Base-by-base conservation (phyloP, 2,888 invertebrate species). In the Lochmaea capreae region DNA sequence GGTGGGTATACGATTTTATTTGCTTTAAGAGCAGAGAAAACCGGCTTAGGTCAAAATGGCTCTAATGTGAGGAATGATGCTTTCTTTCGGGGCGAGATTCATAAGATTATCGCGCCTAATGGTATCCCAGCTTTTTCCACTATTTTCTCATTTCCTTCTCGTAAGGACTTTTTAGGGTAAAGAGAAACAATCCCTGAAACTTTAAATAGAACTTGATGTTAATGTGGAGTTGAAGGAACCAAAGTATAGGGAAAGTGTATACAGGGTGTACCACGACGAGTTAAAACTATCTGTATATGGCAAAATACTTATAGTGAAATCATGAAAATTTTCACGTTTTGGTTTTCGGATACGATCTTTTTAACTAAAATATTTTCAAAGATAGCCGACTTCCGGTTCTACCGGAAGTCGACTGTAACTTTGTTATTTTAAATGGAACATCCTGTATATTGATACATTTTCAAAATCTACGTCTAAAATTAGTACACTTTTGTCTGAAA, bases 81-180 rank as follows among this genome's bases (percentile, higher is more conserved):
- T 42, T 59, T 58, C 18, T 67, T 67, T 58, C n/a, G 61, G 33
- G 61, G n/a, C 39, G n/a, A 26, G 33, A 18, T 58, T 58, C 67
- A 58, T 67, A 58, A 67, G 67, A 67, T 67, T 67, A 67, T 67
- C 67, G 46, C 22, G 18, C 16, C 67, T 67, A 67, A 67, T 67
- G 67, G 67, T 59, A 67, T 58, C 59, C 67, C 43, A 26, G 43
- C 58, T 59, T 16, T 59, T 59, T 43, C n/a, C 26, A 67, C 67
- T 67, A 59, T 67, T 67, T 67, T 67, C 67, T 59, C 67, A 59
- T 67, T 67, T 67, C 67, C 33, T 66, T 57, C 66, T 66, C 67
- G 67, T 33, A 46, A 42, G 22, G 26, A 46, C 26, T 46, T n/a
- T 46, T 26, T 26, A 59, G 46, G n/a, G n/a, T 1, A 39, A 39